phyloP scores from a whole-genome alignment of 2,113 vertebrate genomes.

The Eonycteris spelaea region DNA sequence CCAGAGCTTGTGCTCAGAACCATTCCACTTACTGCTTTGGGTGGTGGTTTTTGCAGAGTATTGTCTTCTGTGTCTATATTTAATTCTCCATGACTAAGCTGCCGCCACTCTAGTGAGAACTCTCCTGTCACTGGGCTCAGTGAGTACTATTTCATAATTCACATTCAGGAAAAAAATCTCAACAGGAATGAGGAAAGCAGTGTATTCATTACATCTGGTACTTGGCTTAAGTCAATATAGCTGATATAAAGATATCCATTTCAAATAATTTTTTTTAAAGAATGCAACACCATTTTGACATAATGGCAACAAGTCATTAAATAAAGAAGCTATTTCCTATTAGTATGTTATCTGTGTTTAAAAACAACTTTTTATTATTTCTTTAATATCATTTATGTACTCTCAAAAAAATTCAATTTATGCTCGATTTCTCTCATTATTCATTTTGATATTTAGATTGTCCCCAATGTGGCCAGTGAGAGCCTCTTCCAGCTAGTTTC shows the following conservation, averaged over 20 bases:
- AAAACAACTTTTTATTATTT: background rate
- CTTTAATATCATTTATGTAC: background rate
- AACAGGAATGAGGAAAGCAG: background rate
- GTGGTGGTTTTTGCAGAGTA: background rate
- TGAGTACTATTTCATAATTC: background rate
- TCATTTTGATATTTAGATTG: background rate
- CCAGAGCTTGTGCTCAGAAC: background rate
- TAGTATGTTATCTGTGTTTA: background rate
- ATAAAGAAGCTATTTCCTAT: background rate
- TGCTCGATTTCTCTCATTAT: background rate
- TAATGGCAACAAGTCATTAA: background rate
- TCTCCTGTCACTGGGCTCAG: background rate
- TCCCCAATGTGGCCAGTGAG: background rate
- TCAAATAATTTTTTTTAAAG: background rate
- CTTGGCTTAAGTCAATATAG: background rate
- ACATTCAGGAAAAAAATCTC: background rate
- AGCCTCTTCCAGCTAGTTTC: background rate
- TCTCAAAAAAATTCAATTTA: background rate
- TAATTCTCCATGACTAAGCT: background rate
- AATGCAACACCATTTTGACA: background rate
- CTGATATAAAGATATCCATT: background rate
- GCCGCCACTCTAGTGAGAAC: background rate
- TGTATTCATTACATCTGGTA: background rate
- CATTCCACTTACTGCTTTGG: rapidly evolving
- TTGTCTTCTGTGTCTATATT: background rate